Base-by-base conservation (phyloP, 2,888 invertebrate species). In the Tachina grossa region DNA sequence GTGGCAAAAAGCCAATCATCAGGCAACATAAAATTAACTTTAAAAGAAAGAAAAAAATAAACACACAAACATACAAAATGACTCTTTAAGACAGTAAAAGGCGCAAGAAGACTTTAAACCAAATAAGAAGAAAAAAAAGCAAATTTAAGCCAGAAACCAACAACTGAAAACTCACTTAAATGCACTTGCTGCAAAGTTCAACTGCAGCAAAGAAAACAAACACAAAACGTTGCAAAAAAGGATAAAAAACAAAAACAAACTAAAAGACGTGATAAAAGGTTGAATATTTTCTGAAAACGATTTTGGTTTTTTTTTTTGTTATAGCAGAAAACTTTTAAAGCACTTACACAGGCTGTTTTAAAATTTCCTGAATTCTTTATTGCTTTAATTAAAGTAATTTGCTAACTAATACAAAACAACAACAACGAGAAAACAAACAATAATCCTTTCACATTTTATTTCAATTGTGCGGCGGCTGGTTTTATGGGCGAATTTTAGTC, bases 151-250 rank as follows among this genome's bases (percentile, higher is more conserved):
- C 61, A 31, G 45, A 63, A 78, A 39, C 43, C 51, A 61, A 43
- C 53, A 63, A 75, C 59, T 53, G 19, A 22, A 31, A 53, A 61
- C 59, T 59, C 43, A 75, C 43, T 63, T 57, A 79, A 80, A 75
- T 76, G 76, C 85, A 83, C 85, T 85, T 85, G 75, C 59, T 66
- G 55, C 11, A 66, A 72, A 79, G 74, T 79, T 83, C 57, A 66
- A 68, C 66, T 65, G 53, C 47, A 59, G 47, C 65, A 66, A 51
- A 65, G 59, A 47, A 68, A 65, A 55, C 22, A 51, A 11, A 43
- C 14, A 13, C 22, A 9, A 45, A 55, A 55, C 2, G 5, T 39
- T 55, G 31, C 47, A 71, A 45, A 31, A n/a, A 63, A 55, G 71
- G 79, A 79, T 65, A 39, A 63, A 63, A 39, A 63, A 63, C 22